These are phyloP conservation scores for Syndactyla subalaris DNA, from an alignment of 2,797 vertebrate genomes.

Conservation along the genomic window DNA sequence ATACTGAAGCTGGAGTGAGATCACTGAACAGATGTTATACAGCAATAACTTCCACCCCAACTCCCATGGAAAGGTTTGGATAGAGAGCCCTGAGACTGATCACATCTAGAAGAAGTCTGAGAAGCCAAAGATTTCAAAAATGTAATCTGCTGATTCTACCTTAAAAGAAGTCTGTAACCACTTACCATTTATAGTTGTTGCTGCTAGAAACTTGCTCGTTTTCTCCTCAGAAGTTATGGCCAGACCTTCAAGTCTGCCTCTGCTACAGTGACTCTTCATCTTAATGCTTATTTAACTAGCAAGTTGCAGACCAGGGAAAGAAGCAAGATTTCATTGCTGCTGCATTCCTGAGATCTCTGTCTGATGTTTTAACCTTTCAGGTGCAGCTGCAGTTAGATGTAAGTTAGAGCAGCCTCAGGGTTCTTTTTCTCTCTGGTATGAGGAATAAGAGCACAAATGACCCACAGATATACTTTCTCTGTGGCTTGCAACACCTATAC, in stretches of 20 bases:
- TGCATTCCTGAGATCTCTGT: neutral
- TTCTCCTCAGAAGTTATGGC: neutral
- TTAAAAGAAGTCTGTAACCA: neutral
- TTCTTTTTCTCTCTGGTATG: neutral
- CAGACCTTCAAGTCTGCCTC: neutral
- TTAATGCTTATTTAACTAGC: neutral
- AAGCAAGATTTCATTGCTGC: neutral
- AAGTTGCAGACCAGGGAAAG: neutral
- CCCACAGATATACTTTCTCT: neutral
- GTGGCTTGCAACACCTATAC: neutral
- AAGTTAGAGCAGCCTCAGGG: neutral
- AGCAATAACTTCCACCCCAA: neutral
- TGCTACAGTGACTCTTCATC: neutral
- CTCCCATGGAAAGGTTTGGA: neutral
- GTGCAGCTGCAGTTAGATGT: neutral
- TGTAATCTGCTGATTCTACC: neutral
- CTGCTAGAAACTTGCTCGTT: neutral
- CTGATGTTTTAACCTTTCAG: neutral
- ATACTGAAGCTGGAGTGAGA: neutral
- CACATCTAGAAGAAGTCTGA: neutral
- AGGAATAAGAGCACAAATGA: neutral
- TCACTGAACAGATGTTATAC: neutral
- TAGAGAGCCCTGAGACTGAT: neutral
- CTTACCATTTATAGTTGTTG: neutral
- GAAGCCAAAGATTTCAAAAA: neutral